Conservation (phyloP, 2,888 invertebrate species). For the Rhynchonema sp. region DNA sequence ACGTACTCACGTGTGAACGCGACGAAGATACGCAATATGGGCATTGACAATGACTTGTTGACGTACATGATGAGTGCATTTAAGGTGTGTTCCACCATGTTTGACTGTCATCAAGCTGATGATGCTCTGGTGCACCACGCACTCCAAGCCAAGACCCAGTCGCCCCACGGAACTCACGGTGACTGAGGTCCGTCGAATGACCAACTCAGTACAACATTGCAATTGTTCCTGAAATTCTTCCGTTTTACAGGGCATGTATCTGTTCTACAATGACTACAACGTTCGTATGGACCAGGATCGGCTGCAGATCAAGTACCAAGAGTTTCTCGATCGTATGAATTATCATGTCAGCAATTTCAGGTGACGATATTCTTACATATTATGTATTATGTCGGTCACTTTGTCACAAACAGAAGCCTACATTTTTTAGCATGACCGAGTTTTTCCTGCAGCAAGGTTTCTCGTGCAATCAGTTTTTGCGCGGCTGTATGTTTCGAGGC, state of each 20-base stretch:
- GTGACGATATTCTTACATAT: too few relatives aligned
- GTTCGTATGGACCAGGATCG: neutral
- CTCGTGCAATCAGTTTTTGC: neutral
- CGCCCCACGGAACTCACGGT: too few relatives aligned
- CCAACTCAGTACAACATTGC: neutral
- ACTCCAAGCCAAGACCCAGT: too few relatives aligned
- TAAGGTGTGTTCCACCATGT: conserved; percentile 1
- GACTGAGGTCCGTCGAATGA: too few relatives aligned
- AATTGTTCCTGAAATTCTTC: neutral
- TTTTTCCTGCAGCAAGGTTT: conserved; percentile 3
- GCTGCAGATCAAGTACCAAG: neutral
- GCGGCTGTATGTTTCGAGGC: conserved; percentile 1
- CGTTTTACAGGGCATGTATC: conserved; percentile 4
- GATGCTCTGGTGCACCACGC: too few relatives aligned
- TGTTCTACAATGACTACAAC: conserved; percentile 3
- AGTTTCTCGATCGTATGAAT: neutral
- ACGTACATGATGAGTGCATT: conserved; percentile 3
- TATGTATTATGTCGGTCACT: too few relatives aligned
- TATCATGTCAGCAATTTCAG: neutral
- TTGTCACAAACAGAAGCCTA: too few relatives aligned
- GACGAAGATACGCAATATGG: neutral
- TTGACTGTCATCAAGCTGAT: too few relatives aligned
- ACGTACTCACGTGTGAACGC: conserved; percentile 3
- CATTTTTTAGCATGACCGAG: neutral
- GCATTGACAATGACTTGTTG: neutral